Conservation (phyloP, 2,888 invertebrate species). For the Dexiosoma caninum region DNA sequence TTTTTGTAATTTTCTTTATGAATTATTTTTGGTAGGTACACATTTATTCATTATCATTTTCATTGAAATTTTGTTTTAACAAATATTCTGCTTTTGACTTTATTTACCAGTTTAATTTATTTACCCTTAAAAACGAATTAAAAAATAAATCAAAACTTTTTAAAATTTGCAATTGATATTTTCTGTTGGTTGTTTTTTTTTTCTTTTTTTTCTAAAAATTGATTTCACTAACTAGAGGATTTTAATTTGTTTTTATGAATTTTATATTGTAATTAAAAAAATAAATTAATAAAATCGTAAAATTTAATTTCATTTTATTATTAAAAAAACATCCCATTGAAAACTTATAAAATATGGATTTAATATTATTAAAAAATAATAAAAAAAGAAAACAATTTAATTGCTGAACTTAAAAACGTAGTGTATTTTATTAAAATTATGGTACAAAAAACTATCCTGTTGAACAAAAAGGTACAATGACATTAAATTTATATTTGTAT, state of each 20-base stretch:
- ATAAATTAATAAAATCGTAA: constrained; percentile 4
- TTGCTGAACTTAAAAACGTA: constrained; percentile 48
- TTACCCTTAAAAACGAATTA: constrained; percentile 20
- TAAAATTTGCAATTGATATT: constrained; percentile 36
- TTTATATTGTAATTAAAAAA: constrained; percentile 17
- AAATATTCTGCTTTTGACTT: constrained; percentile 10
- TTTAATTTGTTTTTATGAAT: constrained; percentile 3
- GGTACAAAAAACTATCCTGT: constrained; percentile 58
- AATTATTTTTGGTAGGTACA: constrained; percentile 49
- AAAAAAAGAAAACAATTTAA: constrained; percentile 24
- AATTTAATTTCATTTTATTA: no score
- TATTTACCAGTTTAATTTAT: constrained; percentile 18
- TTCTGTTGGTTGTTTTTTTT: constrained; percentile 16
- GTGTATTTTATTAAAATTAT: constrained; percentile 57
- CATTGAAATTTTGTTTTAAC: constrained; percentile 26
- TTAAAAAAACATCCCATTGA: no score
- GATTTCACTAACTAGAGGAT: constrained; percentile 61
- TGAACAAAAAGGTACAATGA: constrained; percentile 59
- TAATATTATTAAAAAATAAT: constrained; percentile 8
- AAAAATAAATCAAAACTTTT: constrained; percentile 56
- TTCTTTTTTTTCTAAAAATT: constrained; percentile 55
- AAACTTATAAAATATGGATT: constrained; percentile 3
- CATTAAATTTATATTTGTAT: constrained; percentile 27
- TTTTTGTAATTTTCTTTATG: background rate
- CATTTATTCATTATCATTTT: constrained; percentile 41